These are phyloP conservation scores for Acanthosepion lycidas DNA, from an alignment of 2,888 invertebrate genomes.

Conservation along the genomic window DNA sequence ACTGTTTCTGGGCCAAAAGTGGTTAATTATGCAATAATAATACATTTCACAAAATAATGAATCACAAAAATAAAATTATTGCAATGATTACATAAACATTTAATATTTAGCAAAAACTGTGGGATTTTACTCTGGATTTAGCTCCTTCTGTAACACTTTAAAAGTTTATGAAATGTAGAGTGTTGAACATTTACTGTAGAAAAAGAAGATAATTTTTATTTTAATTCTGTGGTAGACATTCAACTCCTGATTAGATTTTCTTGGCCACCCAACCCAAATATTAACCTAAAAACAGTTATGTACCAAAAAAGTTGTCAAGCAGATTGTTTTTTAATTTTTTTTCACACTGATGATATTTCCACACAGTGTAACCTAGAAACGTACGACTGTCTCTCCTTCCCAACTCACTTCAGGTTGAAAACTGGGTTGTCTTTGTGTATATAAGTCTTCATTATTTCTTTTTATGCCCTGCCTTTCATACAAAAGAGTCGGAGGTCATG, in stretches of 20 bases:
- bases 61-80: too few relatives aligned
- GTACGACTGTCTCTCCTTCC: not conserved
- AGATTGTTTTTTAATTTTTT: not conserved
- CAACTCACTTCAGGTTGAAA: not conserved
- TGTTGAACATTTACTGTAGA: too few relatives aligned
- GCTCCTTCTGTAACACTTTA: too few relatives aligned
- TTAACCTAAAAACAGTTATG: not conserved
- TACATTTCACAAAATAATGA: too few relatives aligned
- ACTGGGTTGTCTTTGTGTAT: not conserved
- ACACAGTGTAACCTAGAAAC: not conserved
- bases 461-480: not conserved
- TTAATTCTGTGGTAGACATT: not conserved
- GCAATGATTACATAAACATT: too few relatives aligned
- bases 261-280: not conserved
- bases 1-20: too few relatives aligned
- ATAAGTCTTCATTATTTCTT: not conserved
- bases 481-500: too few relatives aligned
- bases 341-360: not conserved
- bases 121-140: too few relatives aligned
- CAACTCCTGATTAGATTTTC: not conserved
- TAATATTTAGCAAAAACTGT: too few relatives aligned
- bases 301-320: not conserved
- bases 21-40: too few relatives aligned
- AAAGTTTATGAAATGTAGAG: too few relatives aligned
- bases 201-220: too few relatives aligned